Percentiles rank a stretch among this genome's conserved stretches.
phyloP scores from a whole-genome alignment of 2,113 vertebrate species.

The Callochromis pleurospilus region DNA sequence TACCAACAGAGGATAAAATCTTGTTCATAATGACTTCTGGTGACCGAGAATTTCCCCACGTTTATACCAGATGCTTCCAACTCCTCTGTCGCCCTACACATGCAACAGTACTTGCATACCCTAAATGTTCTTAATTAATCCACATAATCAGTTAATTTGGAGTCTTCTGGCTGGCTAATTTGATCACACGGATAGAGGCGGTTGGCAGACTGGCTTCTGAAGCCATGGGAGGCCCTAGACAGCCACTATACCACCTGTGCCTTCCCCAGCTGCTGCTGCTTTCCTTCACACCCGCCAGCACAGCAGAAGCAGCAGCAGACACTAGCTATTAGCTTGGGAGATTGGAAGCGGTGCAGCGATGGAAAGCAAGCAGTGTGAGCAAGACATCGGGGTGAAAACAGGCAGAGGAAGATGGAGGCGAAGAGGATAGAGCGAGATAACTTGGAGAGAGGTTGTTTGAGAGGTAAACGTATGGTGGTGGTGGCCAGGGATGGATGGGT shows the following conservation, averaged over 20 bases:
- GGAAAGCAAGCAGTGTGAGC: background rate
- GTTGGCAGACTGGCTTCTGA: background rate
- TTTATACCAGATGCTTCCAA: background rate
- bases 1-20: background rate
- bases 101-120: background rate
- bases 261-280: conserved; percentile 10
- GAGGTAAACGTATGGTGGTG: background rate
- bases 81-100: background rate
- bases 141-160: conserved; percentile 11
- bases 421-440: background rate
- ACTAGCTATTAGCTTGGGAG: conserved; percentile 8
- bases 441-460: background rate
- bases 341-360: background rate
- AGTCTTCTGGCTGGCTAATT: background rate
- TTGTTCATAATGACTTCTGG: background rate
- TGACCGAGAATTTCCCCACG: background rate
- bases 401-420: background rate
- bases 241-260: background rate
- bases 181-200: background rate
- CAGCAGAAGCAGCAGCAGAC: background rate
- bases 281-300: background rate
- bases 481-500: background rate
- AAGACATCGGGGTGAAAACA: background rate
- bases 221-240: background rate
- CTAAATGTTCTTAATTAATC: conserved; percentile 21